Evolutionary conservation across 2,888 invertebrate species (phyloP), one percentile per base, ranked within the genome.

Genomic region (Amorpha juglandis): DNA sequence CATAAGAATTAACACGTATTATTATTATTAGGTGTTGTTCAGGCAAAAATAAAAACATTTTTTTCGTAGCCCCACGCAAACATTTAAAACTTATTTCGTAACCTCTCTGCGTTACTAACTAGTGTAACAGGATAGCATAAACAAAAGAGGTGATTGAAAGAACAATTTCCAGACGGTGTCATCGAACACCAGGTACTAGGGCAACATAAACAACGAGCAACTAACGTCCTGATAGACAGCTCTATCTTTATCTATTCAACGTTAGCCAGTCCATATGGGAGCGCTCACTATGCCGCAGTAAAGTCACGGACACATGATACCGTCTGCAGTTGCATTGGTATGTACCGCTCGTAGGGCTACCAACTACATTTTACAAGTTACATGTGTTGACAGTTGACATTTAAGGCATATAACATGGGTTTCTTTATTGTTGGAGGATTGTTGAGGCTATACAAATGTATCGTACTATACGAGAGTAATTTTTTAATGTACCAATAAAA

Each of bases 261-360:
- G 35, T 55, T 62, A 11, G 42, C 52, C 52, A 45, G 64, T 62
- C 68, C 73, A 67, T 69, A 71, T 71, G 70, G 27, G 45, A 63
- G 65, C 65, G 66, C 64, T 70, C 68, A 74, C 70, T 72, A 71
- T 70, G 53, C 66, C 64, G 62, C 51, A 67, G 53, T 65, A 65
- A 45, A 63, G 68, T 71, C 71, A 65, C 68, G 63, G 76, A 70
- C 71, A 78, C 65, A 51, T 63, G 74, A 77, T 66, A 77, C 67
- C 67, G 64, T 47, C 64, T 69, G 65, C 63, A 64, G 67, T 63
- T 65, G 62, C 52, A 14, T 64, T 64, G 42, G 68, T 62, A 52
- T 68, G 65, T 27, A 65, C 69, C 63, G 64, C 55, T 47, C 11
- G 35, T 63, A 58, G 19, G 35, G 47, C 55, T 62, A 67, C 16